These are phyloP conservation scores for Numenius phaeopus DNA, from an alignment of 2,797 vertebrate species.

Conservation along the genomic window DNA sequence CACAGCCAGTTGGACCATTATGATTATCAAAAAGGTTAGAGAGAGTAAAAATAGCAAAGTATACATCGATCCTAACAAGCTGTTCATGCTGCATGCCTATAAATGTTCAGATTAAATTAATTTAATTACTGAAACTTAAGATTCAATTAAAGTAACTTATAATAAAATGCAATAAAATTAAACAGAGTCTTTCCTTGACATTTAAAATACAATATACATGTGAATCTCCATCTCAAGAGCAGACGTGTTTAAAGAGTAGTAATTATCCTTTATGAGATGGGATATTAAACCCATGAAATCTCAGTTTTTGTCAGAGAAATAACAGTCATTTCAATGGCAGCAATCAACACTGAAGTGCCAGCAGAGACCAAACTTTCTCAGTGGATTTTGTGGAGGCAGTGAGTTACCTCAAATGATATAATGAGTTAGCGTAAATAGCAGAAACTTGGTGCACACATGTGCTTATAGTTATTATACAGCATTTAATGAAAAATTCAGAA, in stretches of 20 bases:
- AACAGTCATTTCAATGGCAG: neutral
- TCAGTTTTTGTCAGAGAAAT: neutral
- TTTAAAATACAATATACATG: slow-evolving; percentile 63
- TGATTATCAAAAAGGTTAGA: neutral
- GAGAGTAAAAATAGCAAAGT: neutral
- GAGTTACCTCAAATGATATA: neutral
- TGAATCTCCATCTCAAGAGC: slow-evolving; percentile 24
- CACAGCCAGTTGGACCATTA: slow-evolving; percentile 37
- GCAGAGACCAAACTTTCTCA: neutral
- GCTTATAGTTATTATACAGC: neutral
- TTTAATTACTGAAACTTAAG: slow-evolving; percentile 63
- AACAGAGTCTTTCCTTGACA: slow-evolving; percentile 14
- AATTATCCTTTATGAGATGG: slow-evolving; percentile 58
- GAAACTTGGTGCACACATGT: fast-evolving
- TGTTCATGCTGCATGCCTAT: neutral
- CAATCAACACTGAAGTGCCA: neutral
- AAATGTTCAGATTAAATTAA: slow-evolving; percentile 36
- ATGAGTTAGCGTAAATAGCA: neutral
- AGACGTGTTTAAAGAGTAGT: slow-evolving; percentile 37
- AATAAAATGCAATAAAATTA: slow-evolving; percentile 47
- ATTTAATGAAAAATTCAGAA: neutral
- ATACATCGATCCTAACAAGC: neutral
- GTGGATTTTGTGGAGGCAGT: neutral
- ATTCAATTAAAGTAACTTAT: slow-evolving; percentile 64
- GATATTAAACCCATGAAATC: slow-evolving; percentile 34